Evolutionary conservation across 2,113 vertebrate genomes (phyloP).

Genomic region (Aphelocoma coerulescens): DNA sequence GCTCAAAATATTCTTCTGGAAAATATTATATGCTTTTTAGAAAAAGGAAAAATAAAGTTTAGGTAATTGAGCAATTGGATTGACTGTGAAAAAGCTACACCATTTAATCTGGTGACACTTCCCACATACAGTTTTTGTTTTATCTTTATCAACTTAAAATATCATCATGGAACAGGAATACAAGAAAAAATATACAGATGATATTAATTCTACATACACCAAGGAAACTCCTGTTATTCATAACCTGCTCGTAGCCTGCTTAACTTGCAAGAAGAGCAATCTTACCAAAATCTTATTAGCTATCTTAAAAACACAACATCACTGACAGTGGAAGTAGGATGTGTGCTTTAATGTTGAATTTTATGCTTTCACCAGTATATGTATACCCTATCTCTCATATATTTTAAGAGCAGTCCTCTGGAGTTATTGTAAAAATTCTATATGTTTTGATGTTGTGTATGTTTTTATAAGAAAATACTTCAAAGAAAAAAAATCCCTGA

Average conservation of each 20-base stretch:
- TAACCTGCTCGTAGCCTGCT: background rate
- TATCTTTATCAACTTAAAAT: background rate
- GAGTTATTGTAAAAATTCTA: conserved; percentile 21
- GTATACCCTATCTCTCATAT: conserved; percentile 1
- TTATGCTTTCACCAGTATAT: conserved; percentile 22
- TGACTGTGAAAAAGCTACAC: background rate
- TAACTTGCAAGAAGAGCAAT: background rate
- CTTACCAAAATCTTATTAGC: background rate
- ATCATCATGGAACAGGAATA: background rate
- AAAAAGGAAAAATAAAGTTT: background rate
- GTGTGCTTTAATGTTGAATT: conserved; percentile 32
- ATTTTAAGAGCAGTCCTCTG: background rate
- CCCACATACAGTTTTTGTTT: background rate
- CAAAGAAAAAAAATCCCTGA: background rate
- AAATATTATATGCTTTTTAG: background rate
- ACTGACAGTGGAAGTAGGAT: conserved; percentile 22
- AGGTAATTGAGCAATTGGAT: background rate
- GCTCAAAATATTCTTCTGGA: background rate
- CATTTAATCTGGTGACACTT: background rate
- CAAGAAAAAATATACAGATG: background rate
- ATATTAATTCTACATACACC: background rate
- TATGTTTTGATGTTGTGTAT: conserved; percentile 52
- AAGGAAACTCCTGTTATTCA: background rate
- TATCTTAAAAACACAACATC: background rate
- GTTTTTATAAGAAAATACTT: background rate